phyloP scores from a whole-genome alignment of 2,797 vertebrate genomes.

The Ptychobarbus kaznakovi region DNA sequence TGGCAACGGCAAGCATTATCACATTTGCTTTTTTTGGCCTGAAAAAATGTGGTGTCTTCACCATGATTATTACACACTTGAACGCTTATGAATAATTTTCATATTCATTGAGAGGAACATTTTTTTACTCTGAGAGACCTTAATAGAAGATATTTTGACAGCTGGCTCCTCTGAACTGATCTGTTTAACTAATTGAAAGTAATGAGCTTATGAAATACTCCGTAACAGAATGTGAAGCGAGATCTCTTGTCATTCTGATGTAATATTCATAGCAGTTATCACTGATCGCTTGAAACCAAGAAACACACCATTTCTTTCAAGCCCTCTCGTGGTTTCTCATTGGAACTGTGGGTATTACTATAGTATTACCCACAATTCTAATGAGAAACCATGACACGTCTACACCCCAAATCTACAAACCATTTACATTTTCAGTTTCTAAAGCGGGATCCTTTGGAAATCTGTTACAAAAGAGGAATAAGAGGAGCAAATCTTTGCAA shows the following conservation, averaged over 20 bases:
- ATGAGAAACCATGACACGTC: neutral
- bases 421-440: neutral
- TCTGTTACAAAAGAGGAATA: neutral
- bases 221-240: slow-evolving; percentile 6
- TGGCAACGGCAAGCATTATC: neutral
- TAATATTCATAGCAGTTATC: slow-evolving; percentile 8
- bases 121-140: neutral
- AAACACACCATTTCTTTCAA: neutral
- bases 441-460: neutral
- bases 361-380: neutral
- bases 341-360: neutral
- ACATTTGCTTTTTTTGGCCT: neutral
- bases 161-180: neutral
- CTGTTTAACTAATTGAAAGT: slow-evolving; percentile 28
- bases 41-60: neutral
- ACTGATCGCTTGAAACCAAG: neutral
- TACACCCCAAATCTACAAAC: neutral
- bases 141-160: slow-evolving; percentile 1
- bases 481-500: neutral
- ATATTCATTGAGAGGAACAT: neutral
- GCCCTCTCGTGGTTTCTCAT: neutral
- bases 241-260: neutral
- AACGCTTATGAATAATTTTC: neutral
- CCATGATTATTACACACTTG: neutral
- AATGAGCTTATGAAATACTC: slow-evolving; percentile 17